Evolutionary conservation across 2,113 vertebrate species (phyloP), one percentile per base, ranked within the genome.

Genomic region (Spilogale gracilis): DNA sequence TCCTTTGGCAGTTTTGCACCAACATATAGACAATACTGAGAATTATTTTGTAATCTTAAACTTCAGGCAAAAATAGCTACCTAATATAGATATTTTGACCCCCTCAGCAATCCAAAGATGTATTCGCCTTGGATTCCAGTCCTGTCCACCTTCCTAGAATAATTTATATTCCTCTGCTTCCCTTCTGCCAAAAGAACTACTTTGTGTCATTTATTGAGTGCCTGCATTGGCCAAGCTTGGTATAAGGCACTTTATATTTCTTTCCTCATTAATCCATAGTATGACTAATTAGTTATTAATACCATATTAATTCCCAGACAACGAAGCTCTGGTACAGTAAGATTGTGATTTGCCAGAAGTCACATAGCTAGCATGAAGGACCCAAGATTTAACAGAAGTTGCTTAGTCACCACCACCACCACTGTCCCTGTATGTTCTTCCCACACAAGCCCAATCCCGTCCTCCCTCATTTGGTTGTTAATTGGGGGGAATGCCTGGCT

Each of bases 1-100:
- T 86, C 8, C 23, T 80, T 84, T 43, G 54, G 17, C 88, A 43
- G 16, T 58, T 84, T 84, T 48, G 30, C 0, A 32, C 18, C 78
- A 87, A 17, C 13, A 11, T 74, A 81, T 69, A 50, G 30, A 80
- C 52, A 78, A 6, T 82, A 56, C 23, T 52, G 43, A 45, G 58
- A 76, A 91, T 76, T 87, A 50, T 60, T 69, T 86, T 74, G 6
- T 95, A 63, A 67, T 90, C 65, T 10, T 86, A n/a, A 90, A 13
- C 30, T 52, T 95, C 9, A 87, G 25, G 9, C 67, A 76, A 43
- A 27, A 52, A 23, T 65, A 54, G 65, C n/a, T 54, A 7, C 30
- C 60, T 83, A 50, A 16, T 63, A 50, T 13, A 78, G 91, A 71
- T 83, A 83, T 25, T 87, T 86, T 94, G 52, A 76, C 11, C 56